phyloP scores from a whole-genome alignment of 2,113 vertebrate genomes.

The Tachuris rubrigastra region DNA sequence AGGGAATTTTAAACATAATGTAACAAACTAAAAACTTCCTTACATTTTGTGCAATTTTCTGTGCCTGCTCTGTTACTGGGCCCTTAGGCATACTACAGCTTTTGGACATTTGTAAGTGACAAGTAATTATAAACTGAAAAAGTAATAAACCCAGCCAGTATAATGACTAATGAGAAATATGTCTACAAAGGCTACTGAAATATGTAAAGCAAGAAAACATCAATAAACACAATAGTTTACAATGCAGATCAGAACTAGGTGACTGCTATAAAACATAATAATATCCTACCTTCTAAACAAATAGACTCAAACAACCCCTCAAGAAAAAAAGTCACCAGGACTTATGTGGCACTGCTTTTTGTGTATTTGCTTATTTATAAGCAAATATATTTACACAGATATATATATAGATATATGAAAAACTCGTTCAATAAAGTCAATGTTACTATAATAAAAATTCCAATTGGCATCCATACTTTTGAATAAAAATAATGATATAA shows the following conservation, averaged over 20 bases:
- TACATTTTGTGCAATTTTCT: background rate
- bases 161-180: background rate
- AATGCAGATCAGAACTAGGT: background rate
- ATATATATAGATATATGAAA: background rate
- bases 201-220: background rate
- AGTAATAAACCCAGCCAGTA: background rate
- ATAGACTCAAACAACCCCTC: background rate
- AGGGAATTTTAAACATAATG: background rate
- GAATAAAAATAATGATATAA: background rate
- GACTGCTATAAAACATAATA: background rate
- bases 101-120: background rate
- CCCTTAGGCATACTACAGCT: background rate
- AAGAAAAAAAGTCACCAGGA: background rate
- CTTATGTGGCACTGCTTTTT: background rate
- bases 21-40: background rate
- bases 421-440: background rate
- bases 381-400: background rate
- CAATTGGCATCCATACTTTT: background rate
- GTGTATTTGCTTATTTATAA: background rate
- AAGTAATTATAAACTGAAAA: background rate
- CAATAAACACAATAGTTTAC: background rate
- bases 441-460: background rate
- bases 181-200: background rate
- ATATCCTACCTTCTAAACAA: background rate
- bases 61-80: background rate